phyloP scores from a whole-genome alignment of 2,888 invertebrate species.

The Agrochola macilenta region DNA sequence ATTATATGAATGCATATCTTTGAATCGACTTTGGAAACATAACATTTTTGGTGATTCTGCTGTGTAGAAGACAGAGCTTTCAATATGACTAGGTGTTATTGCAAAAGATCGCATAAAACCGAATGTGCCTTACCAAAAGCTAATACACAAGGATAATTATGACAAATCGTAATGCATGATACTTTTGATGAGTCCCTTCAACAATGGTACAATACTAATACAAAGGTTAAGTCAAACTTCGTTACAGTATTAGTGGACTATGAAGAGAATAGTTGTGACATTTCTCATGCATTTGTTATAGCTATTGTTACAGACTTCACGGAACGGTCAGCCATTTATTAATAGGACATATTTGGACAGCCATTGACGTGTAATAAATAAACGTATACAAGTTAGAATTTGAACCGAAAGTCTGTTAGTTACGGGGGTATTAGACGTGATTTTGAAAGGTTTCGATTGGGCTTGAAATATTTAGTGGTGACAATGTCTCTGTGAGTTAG shows the following conservation, averaged over 20 bases:
- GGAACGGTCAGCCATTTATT: constrained; percentile 82
- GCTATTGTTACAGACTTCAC: constrained; percentile 75
- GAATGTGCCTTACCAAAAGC: neutral
- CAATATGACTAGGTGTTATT: neutral
- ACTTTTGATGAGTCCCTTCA: constrained; percentile 27
- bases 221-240: constrained; percentile 46
- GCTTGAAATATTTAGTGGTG: constrained; percentile 44
- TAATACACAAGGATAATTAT: constrained; percentile 28
- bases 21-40: neutral
- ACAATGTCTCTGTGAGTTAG: constrained; percentile 18
- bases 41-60: neutral
- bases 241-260: constrained; percentile 51
- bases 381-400: constrained; percentile 72
- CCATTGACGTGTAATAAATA: constrained; percentile 83
- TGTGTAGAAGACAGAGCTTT: neutral
- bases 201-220: constrained; percentile 33
- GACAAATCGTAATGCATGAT: constrained; percentile 29
- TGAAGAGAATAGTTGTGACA: constrained; percentile 72
- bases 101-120: neutral
- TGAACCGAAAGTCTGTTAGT: constrained; percentile 62
- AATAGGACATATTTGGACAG: constrained; percentile 88
- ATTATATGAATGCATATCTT: neutral
- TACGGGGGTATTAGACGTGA: constrained; percentile 54
- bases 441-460: constrained; percentile 44
- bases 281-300: constrained; percentile 81